These are phyloP conservation scores for Laspeyria flexula DNA, from an alignment of 2,888 invertebrate genomes.

Conservation along the genomic window DNA sequence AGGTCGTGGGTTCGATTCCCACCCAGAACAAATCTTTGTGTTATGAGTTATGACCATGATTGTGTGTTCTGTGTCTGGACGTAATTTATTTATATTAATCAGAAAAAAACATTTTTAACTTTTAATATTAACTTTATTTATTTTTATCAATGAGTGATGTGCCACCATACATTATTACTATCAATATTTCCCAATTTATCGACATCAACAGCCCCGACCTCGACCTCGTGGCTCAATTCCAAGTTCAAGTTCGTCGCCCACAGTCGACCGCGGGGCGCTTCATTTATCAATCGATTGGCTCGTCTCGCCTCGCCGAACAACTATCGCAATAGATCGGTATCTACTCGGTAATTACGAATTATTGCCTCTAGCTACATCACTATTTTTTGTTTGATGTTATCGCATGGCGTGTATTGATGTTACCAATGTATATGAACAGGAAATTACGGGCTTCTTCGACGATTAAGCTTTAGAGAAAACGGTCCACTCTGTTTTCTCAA, in stretches of 20 bases:
- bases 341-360: background rate
- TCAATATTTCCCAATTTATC: background rate
- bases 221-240: conserved; percentile 1
- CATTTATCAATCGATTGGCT: conserved; percentile 12
- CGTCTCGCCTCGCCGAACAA: background rate
- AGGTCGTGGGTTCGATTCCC: too few species aligned
- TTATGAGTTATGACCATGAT: too few species aligned
- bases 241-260: conserved; percentile 11
- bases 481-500: too few species aligned
- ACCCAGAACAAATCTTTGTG: too few species aligned
- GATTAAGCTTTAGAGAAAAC: too few species aligned
- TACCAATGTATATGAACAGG: too few species aligned
- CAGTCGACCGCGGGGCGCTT: background rate
- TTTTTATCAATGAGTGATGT: background rate
- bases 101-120: too few species aligned
- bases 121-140: too few species aligned
- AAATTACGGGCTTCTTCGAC: too few species aligned
- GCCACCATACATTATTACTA: background rate
- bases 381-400: background rate
- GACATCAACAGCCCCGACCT: background rate
- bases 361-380: background rate
- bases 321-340: conserved; percentile 1
- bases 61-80: too few species aligned
- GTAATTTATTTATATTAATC: too few species aligned
- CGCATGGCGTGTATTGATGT: too few species aligned